These are phyloP conservation scores for Eustalomyia histrio DNA, from an alignment of 2,888 invertebrate species.

Conservation along the genomic window DNA sequence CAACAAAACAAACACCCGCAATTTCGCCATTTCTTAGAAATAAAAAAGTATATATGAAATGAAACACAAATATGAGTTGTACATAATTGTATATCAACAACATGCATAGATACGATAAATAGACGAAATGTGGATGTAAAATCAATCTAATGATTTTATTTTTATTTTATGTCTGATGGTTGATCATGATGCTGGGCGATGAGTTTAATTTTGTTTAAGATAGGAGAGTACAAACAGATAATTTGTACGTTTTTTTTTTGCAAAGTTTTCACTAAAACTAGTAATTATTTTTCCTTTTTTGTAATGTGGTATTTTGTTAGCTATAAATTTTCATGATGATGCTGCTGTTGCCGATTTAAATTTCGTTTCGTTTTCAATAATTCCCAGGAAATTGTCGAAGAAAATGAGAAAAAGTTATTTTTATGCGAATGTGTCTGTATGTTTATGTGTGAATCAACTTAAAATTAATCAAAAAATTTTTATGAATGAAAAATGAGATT, in stretches of 20 bases:
- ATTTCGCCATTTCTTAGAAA: constrained; percentile 79
- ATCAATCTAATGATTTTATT: constrained; percentile 23
- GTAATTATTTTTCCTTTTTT: constrained; percentile 61
- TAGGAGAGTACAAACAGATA: neutral
- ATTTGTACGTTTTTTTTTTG: constrained; percentile 28
- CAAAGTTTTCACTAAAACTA: constrained; percentile 62
- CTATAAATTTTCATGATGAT: neutral
- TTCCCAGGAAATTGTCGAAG: constrained; percentile 59
- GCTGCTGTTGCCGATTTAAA: constrained; percentile 11
- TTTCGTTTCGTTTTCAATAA: constrained; percentile 60
- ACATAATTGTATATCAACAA: constrained; percentile 10
- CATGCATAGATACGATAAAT: too few relatives aligned
- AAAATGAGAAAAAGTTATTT: constrained; percentile 50
- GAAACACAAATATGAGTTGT: constrained; percentile 62
- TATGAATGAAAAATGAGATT: constrained; percentile 52
- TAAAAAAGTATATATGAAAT: constrained; percentile 68
- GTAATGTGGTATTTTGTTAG: constrained; percentile 14
- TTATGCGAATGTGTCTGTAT: neutral
- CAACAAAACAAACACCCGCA: constrained; percentile 75
- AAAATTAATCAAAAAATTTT: constrained; percentile 59
- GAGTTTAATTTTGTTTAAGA: constrained; percentile 8
- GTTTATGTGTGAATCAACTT: constrained; percentile 24
- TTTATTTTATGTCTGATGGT: neutral
- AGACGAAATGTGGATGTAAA: constrained; percentile 6
- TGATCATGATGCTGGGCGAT: neutral